These are phyloP conservation scores for Hypena proboscidalis DNA, from an alignment of 2,888 invertebrate species.

Conservation along the genomic window DNA sequence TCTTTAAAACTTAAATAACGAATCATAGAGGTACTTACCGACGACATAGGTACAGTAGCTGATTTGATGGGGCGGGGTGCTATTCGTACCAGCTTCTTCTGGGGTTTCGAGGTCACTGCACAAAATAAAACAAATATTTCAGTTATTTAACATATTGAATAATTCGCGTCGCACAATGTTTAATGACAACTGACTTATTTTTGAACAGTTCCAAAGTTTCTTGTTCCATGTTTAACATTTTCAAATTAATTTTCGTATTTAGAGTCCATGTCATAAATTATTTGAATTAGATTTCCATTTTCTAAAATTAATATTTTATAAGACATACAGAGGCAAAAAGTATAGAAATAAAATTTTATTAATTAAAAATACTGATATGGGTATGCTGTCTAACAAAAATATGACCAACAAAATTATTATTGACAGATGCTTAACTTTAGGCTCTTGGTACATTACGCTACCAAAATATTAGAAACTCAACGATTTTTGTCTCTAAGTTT, in stretches of 20 bases:
- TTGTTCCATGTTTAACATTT: conserved; percentile 50
- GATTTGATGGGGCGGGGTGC: conserved; percentile 61
- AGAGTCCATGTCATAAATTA: conserved; percentile 48
- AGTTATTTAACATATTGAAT: conserved; percentile 1
- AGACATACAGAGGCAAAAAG: conserved; percentile 26
- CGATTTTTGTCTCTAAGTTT: too few relatives aligned
- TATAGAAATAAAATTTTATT: conserved; percentile 7
- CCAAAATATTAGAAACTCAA: too few relatives aligned
- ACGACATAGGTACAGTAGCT: conserved; percentile 39
- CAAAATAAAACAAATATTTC: conserved; percentile 27
- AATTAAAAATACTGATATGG: too few relatives aligned
- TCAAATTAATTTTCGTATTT: conserved; percentile 46
- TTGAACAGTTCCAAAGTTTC: conserved; percentile 53
- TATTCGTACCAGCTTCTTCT: conserved; percentile 71
- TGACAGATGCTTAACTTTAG: too few relatives aligned
- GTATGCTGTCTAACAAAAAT: too few relatives aligned
- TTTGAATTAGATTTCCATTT: conserved; percentile 52
- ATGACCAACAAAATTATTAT: too few relatives aligned
- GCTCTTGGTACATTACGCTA: too few relatives aligned
- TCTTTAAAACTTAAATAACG: too few relatives aligned
- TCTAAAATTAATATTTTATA: conserved; percentile 43
- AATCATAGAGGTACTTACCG: too few relatives aligned
- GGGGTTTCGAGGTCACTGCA: conserved; percentile 55
- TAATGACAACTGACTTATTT: conserved; percentile 48
- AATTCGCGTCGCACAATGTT: neutral